Evolutionary conservation across 2,797 vertebrate genomes (phyloP).

Genomic region (Intellagama lesueurii): DNA sequence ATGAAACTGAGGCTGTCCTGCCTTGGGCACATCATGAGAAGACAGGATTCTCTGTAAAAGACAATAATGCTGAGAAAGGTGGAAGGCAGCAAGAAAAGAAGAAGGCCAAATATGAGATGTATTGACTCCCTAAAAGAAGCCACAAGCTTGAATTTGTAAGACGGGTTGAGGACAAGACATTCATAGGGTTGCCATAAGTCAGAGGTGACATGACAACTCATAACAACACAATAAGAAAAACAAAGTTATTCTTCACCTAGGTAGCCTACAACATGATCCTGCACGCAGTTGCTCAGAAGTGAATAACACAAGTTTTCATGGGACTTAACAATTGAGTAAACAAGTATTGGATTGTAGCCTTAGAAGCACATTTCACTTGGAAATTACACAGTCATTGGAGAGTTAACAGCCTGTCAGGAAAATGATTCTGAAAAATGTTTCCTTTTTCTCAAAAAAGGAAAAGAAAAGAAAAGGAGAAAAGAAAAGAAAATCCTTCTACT

Average conservation of each 20-base stretch:
- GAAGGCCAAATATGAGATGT: no score
- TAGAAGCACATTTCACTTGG: conserved; percentile 17
- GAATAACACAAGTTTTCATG: neutral
- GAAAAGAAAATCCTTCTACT: neutral
- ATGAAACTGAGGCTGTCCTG: no score
- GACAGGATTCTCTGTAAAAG: no score
- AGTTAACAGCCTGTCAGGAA: conserved; percentile 53
- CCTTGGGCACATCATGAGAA: no score
- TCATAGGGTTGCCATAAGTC: no score
- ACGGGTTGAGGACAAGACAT: no score
- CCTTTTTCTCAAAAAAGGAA: neutral
- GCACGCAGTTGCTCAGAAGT: neutral
- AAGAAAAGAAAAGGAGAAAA: neutral
- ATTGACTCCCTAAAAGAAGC: no score
- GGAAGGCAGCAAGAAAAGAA: no score
- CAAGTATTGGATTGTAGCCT: neutral
- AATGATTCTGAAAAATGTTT: conserved; percentile 15
- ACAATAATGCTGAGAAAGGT: no score
- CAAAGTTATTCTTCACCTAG: neutral
- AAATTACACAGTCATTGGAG: conserved; percentile 32
- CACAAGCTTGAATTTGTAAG: no score
- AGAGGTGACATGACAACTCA: no score
- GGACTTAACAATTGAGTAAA: neutral
- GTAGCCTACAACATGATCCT: neutral
- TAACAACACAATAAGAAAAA: neutral